Percentiles rank a stretch among this genome's conserved stretches.
phyloP scores from a whole-genome alignment of 2,888 invertebrate species.

The Carterocephalus palaemon region DNA sequence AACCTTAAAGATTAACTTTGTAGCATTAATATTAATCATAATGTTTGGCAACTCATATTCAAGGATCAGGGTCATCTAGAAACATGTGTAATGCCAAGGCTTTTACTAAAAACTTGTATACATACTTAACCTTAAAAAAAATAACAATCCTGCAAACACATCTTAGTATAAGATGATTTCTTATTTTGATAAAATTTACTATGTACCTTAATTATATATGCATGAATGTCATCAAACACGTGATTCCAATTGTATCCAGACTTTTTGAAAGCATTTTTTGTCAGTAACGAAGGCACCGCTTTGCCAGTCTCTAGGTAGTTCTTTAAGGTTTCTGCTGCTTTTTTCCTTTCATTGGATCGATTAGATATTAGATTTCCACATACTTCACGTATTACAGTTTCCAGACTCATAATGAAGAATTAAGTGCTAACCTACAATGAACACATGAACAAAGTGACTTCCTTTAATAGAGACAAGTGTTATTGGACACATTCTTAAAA shows the following conservation, averaged over 20 bases:
- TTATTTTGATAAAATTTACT: not conserved
- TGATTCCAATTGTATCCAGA: slow-evolving; percentile 65
- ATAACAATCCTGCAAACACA: no score
- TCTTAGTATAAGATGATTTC: not conserved
- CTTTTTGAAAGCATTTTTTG: slow-evolving; percentile 55
- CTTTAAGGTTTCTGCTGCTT: slow-evolving; percentile 62
- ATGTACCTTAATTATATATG: slow-evolving; percentile 66
- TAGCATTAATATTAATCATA: no score
- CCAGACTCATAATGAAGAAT: slow-evolving; percentile 62
- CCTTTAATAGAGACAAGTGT: no score
- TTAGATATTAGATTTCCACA: slow-evolving; percentile 56
- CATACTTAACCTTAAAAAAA: no score
- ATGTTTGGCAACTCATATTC: no score
- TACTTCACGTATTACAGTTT: slow-evolving; percentile 54
- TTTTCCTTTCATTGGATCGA: slow-evolving; percentile 67
- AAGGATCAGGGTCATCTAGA: no score
- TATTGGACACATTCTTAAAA: no score
- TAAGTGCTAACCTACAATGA: no score
- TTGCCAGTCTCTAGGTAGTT: slow-evolving; percentile 57
- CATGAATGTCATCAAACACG: slow-evolving; percentile 63
- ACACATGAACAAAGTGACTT: no score
- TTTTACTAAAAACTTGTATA: no score
- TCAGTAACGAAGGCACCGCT: slow-evolving; percentile 56
- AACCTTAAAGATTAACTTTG: no score
- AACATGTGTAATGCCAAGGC: no score